Evolutionary conservation across 2,113 vertebrate species (phyloP), one percentile per base, ranked within the genome.

Genomic region (Lucifuga dentata): DNA sequence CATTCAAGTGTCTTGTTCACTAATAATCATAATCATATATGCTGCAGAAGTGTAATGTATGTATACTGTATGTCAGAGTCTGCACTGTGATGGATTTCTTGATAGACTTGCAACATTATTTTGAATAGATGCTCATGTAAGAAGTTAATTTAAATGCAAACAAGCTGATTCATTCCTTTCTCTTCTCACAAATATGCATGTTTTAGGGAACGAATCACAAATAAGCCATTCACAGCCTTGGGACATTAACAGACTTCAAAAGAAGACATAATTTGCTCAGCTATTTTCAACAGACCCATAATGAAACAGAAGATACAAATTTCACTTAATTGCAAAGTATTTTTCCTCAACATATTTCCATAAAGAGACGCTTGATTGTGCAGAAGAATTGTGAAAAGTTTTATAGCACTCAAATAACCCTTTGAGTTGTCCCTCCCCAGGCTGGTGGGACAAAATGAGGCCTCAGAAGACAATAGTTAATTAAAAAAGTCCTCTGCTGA

Each of bases 181-280:
- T 51, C 23, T 69, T 24, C 45, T n/a, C 45, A 73, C 45, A 81
- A 60, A 88, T 75, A 78, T 88, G 74, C 78, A 79, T 66, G 62
- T 78, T 86, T 86, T 76, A 65, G 73, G 65, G 39, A 78, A 75
- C 77, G 59, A 78, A 78, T 59, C 55, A 85, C 66, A 82, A 66
- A 50, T 64, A 76, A 85, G 82, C 78, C 76, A 69, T 84, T 85
- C 80, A 60, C 71, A 45, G 77, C 83, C 73, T 15, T 61, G 55
- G 79, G 83, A 80, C 62, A 64, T 68, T 69, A 85, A 77, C 73
- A 86, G 36, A 87, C 82, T 83, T 90, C 82, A 88, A 81, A 86
- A 77, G 60, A 68, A 72, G 78, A 24, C 44, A 23, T 23, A 69
- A 78, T 81, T 78, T 81, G 17, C 74, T 81, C 21, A 35, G 65